These are phyloP conservation scores for Metridium senile DNA, from an alignment of 92 coral and sea anemone species.

Conservation along the genomic window DNA sequence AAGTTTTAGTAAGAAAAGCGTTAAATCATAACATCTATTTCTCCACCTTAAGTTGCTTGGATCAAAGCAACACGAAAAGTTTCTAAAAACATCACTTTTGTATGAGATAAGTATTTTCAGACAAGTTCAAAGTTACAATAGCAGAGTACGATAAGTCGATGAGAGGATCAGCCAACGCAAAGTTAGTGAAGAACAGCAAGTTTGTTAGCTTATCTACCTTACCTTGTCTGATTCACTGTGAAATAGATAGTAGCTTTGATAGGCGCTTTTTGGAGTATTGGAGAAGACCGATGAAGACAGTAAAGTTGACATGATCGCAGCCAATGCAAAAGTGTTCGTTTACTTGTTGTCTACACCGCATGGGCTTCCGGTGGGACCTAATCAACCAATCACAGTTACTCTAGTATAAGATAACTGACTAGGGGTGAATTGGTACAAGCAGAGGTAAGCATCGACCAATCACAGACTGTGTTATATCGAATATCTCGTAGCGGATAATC, in stretches of 20 bases:
- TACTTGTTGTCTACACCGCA: background rate
- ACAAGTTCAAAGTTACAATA: background rate
- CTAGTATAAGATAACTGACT: constrained; percentile 4
- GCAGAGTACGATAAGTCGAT: background rate
- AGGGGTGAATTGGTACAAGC: background rate
- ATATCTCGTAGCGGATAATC: too few relatives aligned
- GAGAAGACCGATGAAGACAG: constrained; percentile 73
- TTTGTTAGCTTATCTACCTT: background rate
- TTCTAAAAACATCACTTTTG: too few relatives aligned
- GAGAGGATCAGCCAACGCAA: background rate
- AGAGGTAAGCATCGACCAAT: background rate
- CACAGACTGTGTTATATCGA: background rate
- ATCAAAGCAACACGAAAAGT: too few relatives aligned
- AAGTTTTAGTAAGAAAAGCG: background rate
- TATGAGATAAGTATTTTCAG: too few relatives aligned
- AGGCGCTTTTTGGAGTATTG: constrained; percentile 65
- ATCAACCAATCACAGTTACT: constrained; percentile 12
- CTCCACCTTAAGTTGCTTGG: background rate
- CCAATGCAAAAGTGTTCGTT: constrained; percentile 19
- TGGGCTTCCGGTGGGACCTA: constrained; percentile 47
- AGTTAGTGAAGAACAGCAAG: background rate
- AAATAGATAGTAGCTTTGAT: constrained; percentile 73
- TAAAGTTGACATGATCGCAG: constrained; percentile 69
- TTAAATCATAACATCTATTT: background rate
- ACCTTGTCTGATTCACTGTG: constrained; percentile 84